Base-by-base conservation (phyloP, 2,797 vertebrate species). In the Melopsittacus undulatus region DNA sequence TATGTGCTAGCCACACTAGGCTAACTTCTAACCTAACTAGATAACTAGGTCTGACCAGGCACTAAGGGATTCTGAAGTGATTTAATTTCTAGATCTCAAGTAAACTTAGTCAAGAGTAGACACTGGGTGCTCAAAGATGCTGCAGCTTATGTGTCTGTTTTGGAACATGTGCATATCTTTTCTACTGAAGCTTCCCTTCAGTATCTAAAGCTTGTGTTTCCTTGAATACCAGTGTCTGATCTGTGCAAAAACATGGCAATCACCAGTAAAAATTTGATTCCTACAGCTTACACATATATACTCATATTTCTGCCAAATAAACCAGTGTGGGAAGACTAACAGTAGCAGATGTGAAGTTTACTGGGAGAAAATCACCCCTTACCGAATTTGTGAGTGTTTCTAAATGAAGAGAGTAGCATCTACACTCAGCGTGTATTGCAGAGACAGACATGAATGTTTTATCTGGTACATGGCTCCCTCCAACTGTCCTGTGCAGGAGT, bases 141-240 rank as follows among this genome's bases (percentile, higher is more conserved):
- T 38, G 17, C 27, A 36, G 21, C 5, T 56, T 40, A 42, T 20
- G 8, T 56, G n/a, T 24, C 62, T 83, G 22, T 36, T 83, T 74
- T 24, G 46, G 38, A 21, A 49, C 42, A 70, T 0, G 0, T 18
- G 20, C 4, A 5, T 38, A 48, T 61, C n/a, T 72, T 36, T 54
- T 54, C 54, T 87, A 36, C 34, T 83, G 56, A 80, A 87, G 61
- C 4, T 73, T 40, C 30, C 49, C 26, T 88, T 64, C 45, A 30
- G 16, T 38, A 40, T 36, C 22, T 54, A 72, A 82, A 73, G 13
- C 13, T 42, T 64, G 21, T 46, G 32, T 62, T 84, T 92, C 61
- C 49, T 66, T 49, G 18, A 61, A 78, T 45, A 32, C 6, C 27
- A 38, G 81, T 10, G 14, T 27, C 16, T 1, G 3, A 38, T 17